These are phyloP conservation scores for Delichon dasypus DNA, from an alignment of 2,797 vertebrate genomes.

Conservation along the genomic window DNA sequence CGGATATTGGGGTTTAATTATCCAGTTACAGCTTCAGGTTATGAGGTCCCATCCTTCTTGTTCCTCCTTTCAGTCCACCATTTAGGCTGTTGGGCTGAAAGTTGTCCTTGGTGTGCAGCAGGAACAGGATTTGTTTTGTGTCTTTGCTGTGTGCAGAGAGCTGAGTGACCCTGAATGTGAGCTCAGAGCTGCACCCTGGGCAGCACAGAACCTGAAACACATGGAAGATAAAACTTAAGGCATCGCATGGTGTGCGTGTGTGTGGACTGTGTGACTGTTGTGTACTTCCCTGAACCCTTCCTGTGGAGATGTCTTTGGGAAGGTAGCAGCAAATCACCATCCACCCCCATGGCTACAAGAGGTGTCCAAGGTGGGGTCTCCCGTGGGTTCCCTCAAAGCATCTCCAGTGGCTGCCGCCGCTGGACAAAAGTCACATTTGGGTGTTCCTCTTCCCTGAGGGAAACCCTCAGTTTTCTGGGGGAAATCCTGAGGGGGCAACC, in stretches of 20 bases:
- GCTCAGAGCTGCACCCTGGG: neutral
- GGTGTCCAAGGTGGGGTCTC: neutral
- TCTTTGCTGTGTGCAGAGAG: neutral
- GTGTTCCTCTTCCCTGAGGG: neutral
- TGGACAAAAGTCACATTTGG: neutral
- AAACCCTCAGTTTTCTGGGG: neutral
- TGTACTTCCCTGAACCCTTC: neutral
- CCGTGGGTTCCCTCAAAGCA: neutral
- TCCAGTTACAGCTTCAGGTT: neutral
- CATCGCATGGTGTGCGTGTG: neutral
- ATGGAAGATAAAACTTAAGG: too few relatives aligned
- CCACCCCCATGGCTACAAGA: neutral
- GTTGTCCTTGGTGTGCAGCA: neutral
- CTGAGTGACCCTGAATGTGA: neutral
- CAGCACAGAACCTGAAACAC: neutral
- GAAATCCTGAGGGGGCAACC: neutral
- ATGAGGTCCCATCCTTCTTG: neutral
- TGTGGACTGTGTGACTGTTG: too few relatives aligned
- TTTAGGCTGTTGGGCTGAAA: neutral
- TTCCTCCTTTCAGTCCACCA: neutral
- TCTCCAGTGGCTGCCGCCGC: neutral
- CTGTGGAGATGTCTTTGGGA: neutral
- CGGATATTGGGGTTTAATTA: neutral
- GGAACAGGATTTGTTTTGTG: neutral
- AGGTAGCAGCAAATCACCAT: neutral